Evolutionary conservation across 2,113 vertebrate genomes (phyloP).

Genomic region (Salvelinus alpinus): DNA sequence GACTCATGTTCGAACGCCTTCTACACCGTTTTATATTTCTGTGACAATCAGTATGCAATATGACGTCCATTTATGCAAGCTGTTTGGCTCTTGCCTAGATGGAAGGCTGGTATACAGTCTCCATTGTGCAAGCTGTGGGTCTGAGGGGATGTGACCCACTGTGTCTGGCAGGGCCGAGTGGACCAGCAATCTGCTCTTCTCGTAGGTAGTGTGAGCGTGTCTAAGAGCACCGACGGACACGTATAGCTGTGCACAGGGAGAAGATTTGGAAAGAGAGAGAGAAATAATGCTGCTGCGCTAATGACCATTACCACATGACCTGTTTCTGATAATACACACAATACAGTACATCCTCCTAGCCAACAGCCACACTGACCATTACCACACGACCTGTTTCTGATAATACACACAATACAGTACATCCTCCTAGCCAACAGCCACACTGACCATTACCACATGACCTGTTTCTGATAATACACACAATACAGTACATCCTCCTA

Average conservation of each 20-base stretch:
- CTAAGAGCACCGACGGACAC: background rate
- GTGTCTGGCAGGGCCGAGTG: constrained; percentile 58
- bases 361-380: too few relatives aligned
- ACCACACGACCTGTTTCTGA: too few relatives aligned
- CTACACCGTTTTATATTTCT: constrained; percentile 20
- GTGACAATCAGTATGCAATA: constrained; percentile 16
- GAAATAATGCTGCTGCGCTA: background rate
- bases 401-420: too few relatives aligned
- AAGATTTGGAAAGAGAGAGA: background rate
- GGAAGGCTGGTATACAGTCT: constrained; percentile 12
- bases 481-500: too few relatives aligned
- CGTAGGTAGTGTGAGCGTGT: constrained; percentile 31
- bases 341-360: too few relatives aligned
- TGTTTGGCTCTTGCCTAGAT: constrained; percentile 46
- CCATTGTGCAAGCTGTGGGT: constrained; percentile 30
- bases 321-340: too few relatives aligned
- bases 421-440: too few relatives aligned
- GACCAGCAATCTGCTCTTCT: constrained; percentile 64
- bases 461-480: too few relatives aligned
- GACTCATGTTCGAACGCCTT: too few relatives aligned
- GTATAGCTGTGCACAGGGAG: background rate
- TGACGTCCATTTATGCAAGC: constrained; percentile 56
- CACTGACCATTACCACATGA: too few relatives aligned
- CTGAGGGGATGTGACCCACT: constrained; percentile 70
- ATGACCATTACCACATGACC: too few relatives aligned